Conservation (phyloP, 2,888 invertebrate species). For the Zhuqinia jingwanae region DNA sequence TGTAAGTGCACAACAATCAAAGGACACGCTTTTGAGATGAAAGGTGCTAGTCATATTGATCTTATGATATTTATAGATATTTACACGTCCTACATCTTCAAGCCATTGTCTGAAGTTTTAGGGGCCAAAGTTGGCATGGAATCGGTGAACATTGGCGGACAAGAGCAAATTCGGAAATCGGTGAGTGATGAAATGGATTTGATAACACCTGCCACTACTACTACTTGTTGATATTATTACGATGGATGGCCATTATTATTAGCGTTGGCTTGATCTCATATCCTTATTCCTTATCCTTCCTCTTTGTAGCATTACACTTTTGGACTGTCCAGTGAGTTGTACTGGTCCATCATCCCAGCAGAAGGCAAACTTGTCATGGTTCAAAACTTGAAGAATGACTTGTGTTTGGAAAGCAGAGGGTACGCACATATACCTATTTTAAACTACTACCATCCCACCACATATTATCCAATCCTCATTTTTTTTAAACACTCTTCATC, state of each 20-base stretch:
- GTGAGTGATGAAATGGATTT: slow-evolving; percentile 4
- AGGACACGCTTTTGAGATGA: background rate
- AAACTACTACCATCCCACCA: background rate
- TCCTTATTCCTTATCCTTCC: background rate
- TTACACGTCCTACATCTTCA: slow-evolving; percentile 51
- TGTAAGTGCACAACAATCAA: slow-evolving; percentile 48
- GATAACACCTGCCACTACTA: background rate
- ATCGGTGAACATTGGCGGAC: background rate
- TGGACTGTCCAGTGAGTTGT: slow-evolving; percentile 53
- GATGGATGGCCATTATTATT: no score
- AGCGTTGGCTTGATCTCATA: background rate
- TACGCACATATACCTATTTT: slow-evolving; percentile 4
- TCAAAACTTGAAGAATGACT: slow-evolving; percentile 50
- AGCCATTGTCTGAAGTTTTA: slow-evolving; percentile 58
- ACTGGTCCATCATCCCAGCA: slow-evolving; percentile 58
- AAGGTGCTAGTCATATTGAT: background rate
- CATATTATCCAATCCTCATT: background rate
- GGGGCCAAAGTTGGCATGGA: slow-evolving; percentile 29
- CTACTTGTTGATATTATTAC: background rate
- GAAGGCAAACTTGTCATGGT: slow-evolving; percentile 55
- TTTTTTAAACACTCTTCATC: no score
- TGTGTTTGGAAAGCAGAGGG: slow-evolving; percentile 58
- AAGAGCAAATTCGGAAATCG: slow-evolving; percentile 23
- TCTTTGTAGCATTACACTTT: slow-evolving; percentile 45
- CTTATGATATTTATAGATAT: slow-evolving; percentile 30